Evolutionary conservation across 2,113 vertebrate species (phyloP), one percentile per base, ranked within the genome.

Genomic region (Labrus mixtus): DNA sequence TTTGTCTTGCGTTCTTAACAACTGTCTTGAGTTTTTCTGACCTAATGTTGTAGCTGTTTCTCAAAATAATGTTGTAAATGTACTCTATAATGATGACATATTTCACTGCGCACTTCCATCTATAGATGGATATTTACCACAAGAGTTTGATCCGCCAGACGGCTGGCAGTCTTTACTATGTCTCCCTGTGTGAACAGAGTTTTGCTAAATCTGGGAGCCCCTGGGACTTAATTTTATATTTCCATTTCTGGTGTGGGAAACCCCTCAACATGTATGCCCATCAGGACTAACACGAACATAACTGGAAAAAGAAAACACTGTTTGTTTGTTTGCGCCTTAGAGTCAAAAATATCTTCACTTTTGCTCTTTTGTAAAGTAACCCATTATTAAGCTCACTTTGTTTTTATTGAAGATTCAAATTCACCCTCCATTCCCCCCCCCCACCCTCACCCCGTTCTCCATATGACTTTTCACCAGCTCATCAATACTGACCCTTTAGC

Each of bases 161-260:
- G 54, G 43, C 70, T 75, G 16, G 11, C 12, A 48, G 50, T 68
- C 43, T 54, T 72, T 67, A 59, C 79, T 63, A 83, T 62, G 17
- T 85, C 73, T 55, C 13, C 46, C 22, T 79, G 33, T 88, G 61
- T 69, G 71, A 86, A 82, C 67, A 78, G 55, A 73, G 79, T n/a
- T 77, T 75, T 60, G 65, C 83, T 90, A 87, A 90, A 91, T 86
- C 51, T 57, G 79, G 81, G n/a, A 2, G 16, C 79, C 81, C 77
- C 8, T 37, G 73, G 79, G 86, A 89, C 50, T 67, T 79, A 0
- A 84, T 79, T 73, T 87, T 73, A 76, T 78, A 73, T 90, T 91
- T 88, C 74, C 79, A 77, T 63, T 75, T 84, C 10, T 57, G 55
- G 79, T 77, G 80, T 92, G 86, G 89, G 86, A 91, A 91, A 87